Evolutionary conservation across 1,140 invertebrate species (phyloP).

Genomic region (Sitobion miscanthi): DNA sequence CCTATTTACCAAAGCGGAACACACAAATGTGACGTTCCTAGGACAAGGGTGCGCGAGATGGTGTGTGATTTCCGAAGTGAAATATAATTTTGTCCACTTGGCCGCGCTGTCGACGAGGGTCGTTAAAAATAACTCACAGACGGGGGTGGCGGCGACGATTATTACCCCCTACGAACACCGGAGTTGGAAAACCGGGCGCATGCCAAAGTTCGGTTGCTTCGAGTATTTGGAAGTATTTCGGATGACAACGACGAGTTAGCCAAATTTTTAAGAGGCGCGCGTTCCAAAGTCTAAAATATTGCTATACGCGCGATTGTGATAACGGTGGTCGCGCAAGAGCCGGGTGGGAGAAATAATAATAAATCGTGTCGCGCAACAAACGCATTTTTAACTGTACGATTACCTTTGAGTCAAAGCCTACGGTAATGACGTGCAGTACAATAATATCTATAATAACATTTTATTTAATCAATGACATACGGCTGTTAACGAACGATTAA

Average conservation of each 20-base stretch:
- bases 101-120: not conserved
- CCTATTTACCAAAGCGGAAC: not conserved
- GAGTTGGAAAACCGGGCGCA: not conserved
- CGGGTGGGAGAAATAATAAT: not conserved
- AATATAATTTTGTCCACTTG: conserved; percentile 11
- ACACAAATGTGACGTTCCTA: not conserved
- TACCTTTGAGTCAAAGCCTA: not conserved
- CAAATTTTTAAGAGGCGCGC: not conserved
- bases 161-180: not conserved
- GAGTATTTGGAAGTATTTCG: not conserved
- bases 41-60: not conserved
- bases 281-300: not conserved
- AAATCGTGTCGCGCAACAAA: not conserved
- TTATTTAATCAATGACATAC: not conserved
- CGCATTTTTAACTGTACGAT: not conserved
- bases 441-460: not conserved
- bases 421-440: not conserved
- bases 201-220: not conserved
- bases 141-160: not conserved
- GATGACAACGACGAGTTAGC: not conserved
- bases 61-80: not conserved
- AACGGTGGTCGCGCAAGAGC: not conserved
- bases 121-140: conserved; percentile 17
- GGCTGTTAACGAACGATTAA: not conserved
- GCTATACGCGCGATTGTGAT: not conserved